Evolutionary conservation across 2,797 vertebrate genomes (phyloP).

Genomic region (Allochrocebus solatus): DNA sequence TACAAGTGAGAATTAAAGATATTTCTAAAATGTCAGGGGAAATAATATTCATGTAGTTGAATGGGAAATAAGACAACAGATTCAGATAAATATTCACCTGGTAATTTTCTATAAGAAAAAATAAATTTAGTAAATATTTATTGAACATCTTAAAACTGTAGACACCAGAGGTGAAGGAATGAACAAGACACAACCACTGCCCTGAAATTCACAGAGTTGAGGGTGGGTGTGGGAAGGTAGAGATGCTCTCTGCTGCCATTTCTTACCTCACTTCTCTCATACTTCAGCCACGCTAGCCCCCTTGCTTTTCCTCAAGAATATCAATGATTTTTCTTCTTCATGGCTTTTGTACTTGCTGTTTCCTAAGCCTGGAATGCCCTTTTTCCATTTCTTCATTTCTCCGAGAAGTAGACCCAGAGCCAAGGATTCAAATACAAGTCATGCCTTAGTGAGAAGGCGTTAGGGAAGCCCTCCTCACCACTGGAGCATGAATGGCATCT

Average conservation of each 20-base stretch:
- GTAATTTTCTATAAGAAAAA: background rate
- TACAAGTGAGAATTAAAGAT: background rate
- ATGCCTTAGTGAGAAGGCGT: background rate
- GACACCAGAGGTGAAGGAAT: background rate
- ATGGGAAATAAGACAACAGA: background rate
- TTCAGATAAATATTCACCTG: background rate
- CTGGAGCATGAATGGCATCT: background rate
- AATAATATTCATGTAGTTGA: background rate
- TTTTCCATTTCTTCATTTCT: background rate
- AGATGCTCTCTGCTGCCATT: background rate
- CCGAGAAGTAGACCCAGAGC: background rate
- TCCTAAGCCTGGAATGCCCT: background rate
- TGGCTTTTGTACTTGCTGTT: background rate
- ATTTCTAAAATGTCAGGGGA: background rate
- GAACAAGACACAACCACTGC: background rate
- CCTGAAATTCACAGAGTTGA: background rate
- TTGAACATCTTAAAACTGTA: background rate
- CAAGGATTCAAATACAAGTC: background rate
- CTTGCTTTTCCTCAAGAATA: background rate
- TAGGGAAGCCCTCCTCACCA: background rate
- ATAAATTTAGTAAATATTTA: background rate
- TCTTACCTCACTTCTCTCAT: background rate
- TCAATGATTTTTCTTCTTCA: background rate
- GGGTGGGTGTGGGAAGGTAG: rapidly evolving
- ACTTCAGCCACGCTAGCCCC: background rate